Base-by-base conservation (phyloP, 2,888 invertebrate genomes). In the Nymphalis urticae region DNA sequence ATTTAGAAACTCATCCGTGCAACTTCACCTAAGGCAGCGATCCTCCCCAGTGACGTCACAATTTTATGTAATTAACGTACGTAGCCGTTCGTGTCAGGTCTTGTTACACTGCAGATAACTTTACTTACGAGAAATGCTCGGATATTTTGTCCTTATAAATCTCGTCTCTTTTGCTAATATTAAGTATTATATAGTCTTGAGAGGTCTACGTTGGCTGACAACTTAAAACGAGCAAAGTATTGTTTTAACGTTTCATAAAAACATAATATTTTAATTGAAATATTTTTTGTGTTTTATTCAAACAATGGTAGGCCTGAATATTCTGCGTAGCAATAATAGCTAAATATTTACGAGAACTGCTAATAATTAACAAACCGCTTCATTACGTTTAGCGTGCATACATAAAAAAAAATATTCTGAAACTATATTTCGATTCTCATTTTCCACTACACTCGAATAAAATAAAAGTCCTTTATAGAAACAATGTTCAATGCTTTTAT, bases 41-140 rank as follows among this genome's bases (percentile, higher is more conserved):
- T 82, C 77, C 81, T 85, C 85, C 80, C 83, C 62, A 70, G 84
- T 80, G 88, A 85, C 86, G 86, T 87, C 84, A 87, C 85, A 83
- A 83, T 88, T 86, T 87, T 84, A 86, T 84, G 85, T 87, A 89
- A 89, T 89, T 90, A 88, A 83, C 86, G 84, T 81, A 79, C 65
- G 64, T 64, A 58, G 70, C 75, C 69, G 69, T 68, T 75, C 75
- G 79, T 77, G 78, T 77, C 74, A 74, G 78, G 76, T 77, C 77
- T 76, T 77, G 78, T 78, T 79, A 79, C 80, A 79, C 78, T 69
- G 69, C 81, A 58, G 60, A 48, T 36, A 42, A 71, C 62, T 62
- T 60, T 68, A 61, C 47, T 53, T 51, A 51, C 50, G n/a, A 59
- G 65, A 36, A 54, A 62, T 69, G 48, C 47, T 68, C 3, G 19